Conservation (phyloP, 2,113 vertebrate genomes). For the Prunella himalayana region DNA sequence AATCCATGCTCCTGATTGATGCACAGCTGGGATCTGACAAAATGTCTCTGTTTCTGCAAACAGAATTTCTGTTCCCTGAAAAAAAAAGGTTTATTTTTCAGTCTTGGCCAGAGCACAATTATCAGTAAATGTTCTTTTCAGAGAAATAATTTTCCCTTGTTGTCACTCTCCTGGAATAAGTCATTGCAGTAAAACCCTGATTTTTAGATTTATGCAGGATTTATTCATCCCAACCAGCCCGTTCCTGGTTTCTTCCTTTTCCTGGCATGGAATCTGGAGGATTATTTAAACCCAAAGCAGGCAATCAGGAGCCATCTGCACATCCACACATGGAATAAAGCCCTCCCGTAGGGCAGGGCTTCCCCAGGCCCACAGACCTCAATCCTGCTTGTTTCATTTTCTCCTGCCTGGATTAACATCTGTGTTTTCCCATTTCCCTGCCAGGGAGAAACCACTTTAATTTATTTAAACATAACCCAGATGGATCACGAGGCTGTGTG, state of each 20-base stretch:
- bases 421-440: not conserved
- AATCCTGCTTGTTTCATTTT: not conserved
- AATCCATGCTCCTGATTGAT: not conserved
- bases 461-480: not conserved
- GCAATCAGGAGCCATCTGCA: not conserved
- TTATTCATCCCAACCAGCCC: not conserved
- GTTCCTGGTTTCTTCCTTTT: rapidly evolving
- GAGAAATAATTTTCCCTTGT: not conserved
- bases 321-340: not conserved
- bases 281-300: not conserved
- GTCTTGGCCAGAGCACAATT: too few relatives aligned
- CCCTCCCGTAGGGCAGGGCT: too few relatives aligned
- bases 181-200: not conserved
- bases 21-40: not conserved
- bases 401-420: not conserved
- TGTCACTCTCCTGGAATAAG: not conserved
- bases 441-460: not conserved
- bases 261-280: not conserved
- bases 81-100: not conserved
- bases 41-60: not conserved
- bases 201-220: not conserved
- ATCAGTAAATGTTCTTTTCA: not conserved
- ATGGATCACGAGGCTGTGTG: not conserved
- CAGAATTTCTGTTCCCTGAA: not conserved
- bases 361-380: not conserved